phyloP scores from a whole-genome alignment of 1,140 invertebrate species.

The Calliopsis andreniformis region DNA sequence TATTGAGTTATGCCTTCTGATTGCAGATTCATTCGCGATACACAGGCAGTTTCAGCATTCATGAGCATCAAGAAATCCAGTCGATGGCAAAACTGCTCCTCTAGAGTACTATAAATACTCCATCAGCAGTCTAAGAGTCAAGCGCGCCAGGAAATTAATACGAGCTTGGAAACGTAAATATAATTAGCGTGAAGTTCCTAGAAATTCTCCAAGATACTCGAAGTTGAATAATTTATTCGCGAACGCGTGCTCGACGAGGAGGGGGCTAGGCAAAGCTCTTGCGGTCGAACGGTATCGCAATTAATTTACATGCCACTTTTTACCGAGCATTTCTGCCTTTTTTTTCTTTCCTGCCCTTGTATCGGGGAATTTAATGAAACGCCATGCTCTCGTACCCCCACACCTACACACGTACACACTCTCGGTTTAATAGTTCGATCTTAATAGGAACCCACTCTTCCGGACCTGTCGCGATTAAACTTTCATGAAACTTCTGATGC shows the following conservation, averaged over 20 bases:
- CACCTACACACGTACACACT: too few relatives aligned
- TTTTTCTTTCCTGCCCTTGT: background rate
- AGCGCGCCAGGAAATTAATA: background rate
- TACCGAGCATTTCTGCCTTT: background rate
- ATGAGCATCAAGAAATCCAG: too few relatives aligned
- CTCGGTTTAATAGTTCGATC: constrained; percentile 20
- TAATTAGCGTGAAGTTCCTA: background rate
- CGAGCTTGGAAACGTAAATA: background rate
- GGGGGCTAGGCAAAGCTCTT: background rate
- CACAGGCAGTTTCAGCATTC: too few relatives aligned
- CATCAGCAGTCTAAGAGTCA: background rate
- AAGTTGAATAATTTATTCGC: constrained; percentile 27
- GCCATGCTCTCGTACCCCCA: background rate
- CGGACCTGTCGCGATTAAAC: constrained; percentile 46
- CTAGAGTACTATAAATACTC: too few relatives aligned
- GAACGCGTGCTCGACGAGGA: background rate
- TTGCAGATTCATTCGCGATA: too few relatives aligned
- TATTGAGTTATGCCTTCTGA: too few relatives aligned
- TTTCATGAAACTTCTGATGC: constrained; percentile 50
- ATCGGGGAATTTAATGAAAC: constrained; percentile 35
- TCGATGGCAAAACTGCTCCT: too few relatives aligned
- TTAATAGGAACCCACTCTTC: background rate
- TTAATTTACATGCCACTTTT: constrained; percentile 39
- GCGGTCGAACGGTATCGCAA: constrained; percentile 30
- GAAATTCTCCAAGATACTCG: constrained; percentile 6